Conservation (phyloP, 2,888 invertebrate genomes). For the Ryuthela nishihirai region DNA sequence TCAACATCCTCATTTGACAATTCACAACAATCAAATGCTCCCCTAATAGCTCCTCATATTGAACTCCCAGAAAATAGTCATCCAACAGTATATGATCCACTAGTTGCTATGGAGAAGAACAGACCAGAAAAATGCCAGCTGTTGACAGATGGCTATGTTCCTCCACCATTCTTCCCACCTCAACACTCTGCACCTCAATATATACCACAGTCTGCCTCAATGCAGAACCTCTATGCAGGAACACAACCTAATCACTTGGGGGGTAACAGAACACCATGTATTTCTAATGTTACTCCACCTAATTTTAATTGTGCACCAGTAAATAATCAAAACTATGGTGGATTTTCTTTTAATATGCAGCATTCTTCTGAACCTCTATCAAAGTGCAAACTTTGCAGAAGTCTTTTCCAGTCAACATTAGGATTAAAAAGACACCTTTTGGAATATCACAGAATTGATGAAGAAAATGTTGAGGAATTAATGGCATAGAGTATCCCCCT, state of each 20-base stretch:
- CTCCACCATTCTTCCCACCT: constrained; percentile 24
- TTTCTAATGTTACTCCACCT: constrained; percentile 12
- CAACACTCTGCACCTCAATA: constrained; percentile 23
- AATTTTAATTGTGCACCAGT: constrained; percentile 22
- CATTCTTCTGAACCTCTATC: constrained; percentile 18
- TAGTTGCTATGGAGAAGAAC: constrained; percentile 23
- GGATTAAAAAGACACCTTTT: constrained; percentile 32
- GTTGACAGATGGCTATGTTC: constrained; percentile 28
- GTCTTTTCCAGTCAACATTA: constrained; percentile 21
- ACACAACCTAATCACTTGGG: constrained; percentile 8
- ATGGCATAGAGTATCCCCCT: too few relatives aligned
- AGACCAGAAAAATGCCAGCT: constrained; percentile 20
- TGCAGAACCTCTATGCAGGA: constrained; percentile 23
- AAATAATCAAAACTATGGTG: constrained; percentile 19
- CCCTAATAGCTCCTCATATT: constrained; percentile 18
- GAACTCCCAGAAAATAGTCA: constrained; percentile 26
- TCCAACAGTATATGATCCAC: constrained; percentile 22
- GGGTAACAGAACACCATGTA: constrained; percentile 7
- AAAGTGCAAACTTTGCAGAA: constrained; percentile 36
- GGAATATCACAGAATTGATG: constrained; percentile 38
- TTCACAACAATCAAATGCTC: constrained; percentile 7
- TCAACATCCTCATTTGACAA: constrained; percentile 1
- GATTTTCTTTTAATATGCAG: constrained; percentile 20
- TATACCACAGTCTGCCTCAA: constrained; percentile 12
- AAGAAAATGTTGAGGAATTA: constrained; percentile 34